Percentiles rank a stretch among this genome's conserved stretches.
These are phyloP conservation scores for Caenorhabditis drosophilae DNA, from an alignment of 2,888 invertebrate species.

Conservation along the genomic window DNA sequence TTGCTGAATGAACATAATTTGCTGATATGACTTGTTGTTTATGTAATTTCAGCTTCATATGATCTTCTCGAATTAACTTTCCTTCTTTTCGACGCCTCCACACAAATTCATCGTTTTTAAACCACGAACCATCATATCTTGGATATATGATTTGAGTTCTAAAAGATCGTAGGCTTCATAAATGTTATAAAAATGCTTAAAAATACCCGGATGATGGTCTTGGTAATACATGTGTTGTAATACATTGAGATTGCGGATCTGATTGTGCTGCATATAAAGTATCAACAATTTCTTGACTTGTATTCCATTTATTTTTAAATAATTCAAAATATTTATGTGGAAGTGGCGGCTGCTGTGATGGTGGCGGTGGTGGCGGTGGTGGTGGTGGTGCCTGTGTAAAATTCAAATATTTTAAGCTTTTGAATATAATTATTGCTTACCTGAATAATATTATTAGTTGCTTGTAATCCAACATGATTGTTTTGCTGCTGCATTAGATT, in stretches of 20 bases:
- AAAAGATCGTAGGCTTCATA: neutral
- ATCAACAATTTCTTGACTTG: conserved; percentile 30
- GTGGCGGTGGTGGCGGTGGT: no score
- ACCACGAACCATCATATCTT: conserved; percentile 42
- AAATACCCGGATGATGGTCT: conserved; percentile 19
- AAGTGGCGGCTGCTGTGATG: neutral
- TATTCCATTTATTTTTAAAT: conserved; percentile 31
- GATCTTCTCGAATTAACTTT: conserved; percentile 95
- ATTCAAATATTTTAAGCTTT: no score
- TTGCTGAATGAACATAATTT: conserved; percentile 98
- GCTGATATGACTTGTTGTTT: conserved; percentile 87
- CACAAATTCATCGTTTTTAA: conserved; percentile 46
- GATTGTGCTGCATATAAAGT: conserved; percentile 16
- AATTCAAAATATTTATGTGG: conserved; percentile 8
- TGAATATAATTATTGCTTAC: no score
- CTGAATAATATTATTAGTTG: no score
- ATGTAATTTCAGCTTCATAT: conserved; percentile 88
- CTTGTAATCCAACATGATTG: no score
- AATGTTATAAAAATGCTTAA: neutral
- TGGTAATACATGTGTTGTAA: conserved; percentile 2
- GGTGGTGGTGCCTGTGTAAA: no score
- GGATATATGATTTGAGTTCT: conserved; percentile 48
- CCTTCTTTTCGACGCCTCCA: conserved; percentile 99
- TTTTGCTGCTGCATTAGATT: no score
- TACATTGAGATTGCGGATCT: conserved; percentile 15